A percentile compares a stretch with the other conserved stretches of the same genome.
These are phyloP conservation scores for Atlantisia rogersi DNA, from an alignment of 2,113 vertebrate species.

Conservation along the genomic window DNA sequence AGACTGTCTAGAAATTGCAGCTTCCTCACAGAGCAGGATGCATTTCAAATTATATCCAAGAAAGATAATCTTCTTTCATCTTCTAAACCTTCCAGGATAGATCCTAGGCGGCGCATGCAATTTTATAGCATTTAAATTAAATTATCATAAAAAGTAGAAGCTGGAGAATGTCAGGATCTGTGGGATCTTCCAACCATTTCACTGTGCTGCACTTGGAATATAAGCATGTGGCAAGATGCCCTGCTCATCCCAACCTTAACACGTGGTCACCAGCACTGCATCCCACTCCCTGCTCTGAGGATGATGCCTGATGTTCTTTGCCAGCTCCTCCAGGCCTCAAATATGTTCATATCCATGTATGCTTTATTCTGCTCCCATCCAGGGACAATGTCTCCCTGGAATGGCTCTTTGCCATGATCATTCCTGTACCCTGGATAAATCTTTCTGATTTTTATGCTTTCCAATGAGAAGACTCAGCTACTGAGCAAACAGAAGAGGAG, in stretches of 20 bases:
- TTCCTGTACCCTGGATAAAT: background rate
- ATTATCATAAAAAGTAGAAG: background rate
- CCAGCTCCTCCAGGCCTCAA: background rate
- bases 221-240: background rate
- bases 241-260: background rate
- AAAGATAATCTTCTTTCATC: background rate
- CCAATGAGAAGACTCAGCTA: background rate
- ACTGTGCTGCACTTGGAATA: background rate
- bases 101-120: background rate
- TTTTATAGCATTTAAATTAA: background rate
- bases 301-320: background rate
- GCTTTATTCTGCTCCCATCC: background rate
- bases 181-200: background rate
- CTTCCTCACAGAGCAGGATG: background rate
- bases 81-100: background rate
- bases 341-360: background rate
- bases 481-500: background rate
- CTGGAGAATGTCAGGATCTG: background rate
- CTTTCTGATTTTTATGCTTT: background rate
- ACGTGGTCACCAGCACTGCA: accelerated
- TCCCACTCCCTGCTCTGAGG: background rate
- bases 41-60: background rate
- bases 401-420: background rate
- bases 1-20: background rate
- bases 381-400: background rate